Evolutionary conservation across 64 coral and sea anemone species (phyloP), one percentile per base, ranked within the genome.

Genomic region (Stylophora pistillata): DNA sequence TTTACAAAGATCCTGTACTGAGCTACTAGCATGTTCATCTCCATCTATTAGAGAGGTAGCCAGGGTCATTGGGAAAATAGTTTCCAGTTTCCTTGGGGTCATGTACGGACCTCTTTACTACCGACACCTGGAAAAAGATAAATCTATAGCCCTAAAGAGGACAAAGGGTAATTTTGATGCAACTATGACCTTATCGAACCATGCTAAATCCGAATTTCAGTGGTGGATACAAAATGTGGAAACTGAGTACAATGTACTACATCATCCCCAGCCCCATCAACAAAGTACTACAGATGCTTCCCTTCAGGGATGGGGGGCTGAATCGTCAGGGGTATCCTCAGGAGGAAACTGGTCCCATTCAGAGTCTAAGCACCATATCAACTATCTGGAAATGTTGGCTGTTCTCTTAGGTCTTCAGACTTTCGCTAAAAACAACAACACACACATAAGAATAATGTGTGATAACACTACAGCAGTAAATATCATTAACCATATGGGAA

Each of bases 391-490:
- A 60, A 4, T 60, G 58, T 60, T 60, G 58, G 58, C 58, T 18
- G 18, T 60, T 15, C 18, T 15, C 58, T 60, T 60, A 15, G 58
- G 1, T 60, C 18, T 60, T 15, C 58, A 60, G 58, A 13, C 2
- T 18, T 60, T 60, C 11, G 18, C 2, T 60, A 60, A 60, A 60
- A 18, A 60, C 58, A 60, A 60, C 18, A 37, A 65, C 20, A 75
- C 72, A 74, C 89, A 91, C 52, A 52, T 91, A 13, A 53, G 59
- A 20, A 12, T 92, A 33, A 74, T 86, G 37, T 78, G 76, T 58
- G 90, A 92, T 65, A 18, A 92, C 90, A 92, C 78, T 37, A 92
- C 90, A 2, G 68, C 90, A 57, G 90, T 86, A 16, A 34, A 52
- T 54, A 28, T 77, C 18, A 69, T 92, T 57, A 78, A 86, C 52